Evolutionary conservation across 2,888 invertebrate genomes (phyloP).

Genomic region (Carcina quercana): DNA sequence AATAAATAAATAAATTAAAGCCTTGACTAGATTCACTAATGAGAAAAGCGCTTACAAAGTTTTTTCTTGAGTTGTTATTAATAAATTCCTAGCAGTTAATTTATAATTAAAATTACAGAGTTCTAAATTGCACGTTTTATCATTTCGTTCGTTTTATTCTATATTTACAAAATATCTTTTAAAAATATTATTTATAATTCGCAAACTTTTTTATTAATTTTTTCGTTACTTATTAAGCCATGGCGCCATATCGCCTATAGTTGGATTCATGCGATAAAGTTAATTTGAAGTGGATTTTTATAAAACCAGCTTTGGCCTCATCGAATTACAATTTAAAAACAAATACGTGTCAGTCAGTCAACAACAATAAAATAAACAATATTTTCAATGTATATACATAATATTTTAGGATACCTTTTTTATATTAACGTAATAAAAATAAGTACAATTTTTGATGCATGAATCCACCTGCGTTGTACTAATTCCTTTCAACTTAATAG

Average conservation of each 20-base stretch:
- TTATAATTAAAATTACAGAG: constrained; percentile 42
- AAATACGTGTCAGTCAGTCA: constrained; percentile 6
- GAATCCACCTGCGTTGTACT: constrained; percentile 57
- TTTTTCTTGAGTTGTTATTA: constrained; percentile 28
- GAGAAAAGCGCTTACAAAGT: constrained; percentile 31
- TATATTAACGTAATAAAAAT: constrained; percentile 4
- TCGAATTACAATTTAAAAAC: background rate
- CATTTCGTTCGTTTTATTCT: constrained; percentile 34
- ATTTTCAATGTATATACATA: constrained; percentile 1
- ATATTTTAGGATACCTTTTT: constrained; percentile 1
- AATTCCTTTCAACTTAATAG: constrained; percentile 50
- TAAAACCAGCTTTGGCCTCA: constrained; percentile 8
- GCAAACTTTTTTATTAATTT: constrained; percentile 38
- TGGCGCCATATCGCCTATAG: constrained; percentile 27
- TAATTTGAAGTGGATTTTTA: too few relatives aligned
- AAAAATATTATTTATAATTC: constrained; percentile 64
- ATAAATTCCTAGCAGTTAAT: constrained; percentile 53
- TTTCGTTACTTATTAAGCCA: constrained; percentile 35
- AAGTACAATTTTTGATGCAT: constrained; percentile 22
- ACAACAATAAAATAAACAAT: constrained; percentile 4
- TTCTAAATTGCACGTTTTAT: constrained; percentile 66
- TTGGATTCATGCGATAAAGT: constrained; percentile 36
- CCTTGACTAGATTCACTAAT: constrained; percentile 44
- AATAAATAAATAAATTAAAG: constrained; percentile 30
- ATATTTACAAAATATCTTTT: constrained; percentile 70